A percentile compares a stretch with the other conserved stretches of the same genome.
These are phyloP conservation scores for Argyrosomus regius DNA, from an alignment of 2,797 vertebrate species.

Conservation along the genomic window DNA sequence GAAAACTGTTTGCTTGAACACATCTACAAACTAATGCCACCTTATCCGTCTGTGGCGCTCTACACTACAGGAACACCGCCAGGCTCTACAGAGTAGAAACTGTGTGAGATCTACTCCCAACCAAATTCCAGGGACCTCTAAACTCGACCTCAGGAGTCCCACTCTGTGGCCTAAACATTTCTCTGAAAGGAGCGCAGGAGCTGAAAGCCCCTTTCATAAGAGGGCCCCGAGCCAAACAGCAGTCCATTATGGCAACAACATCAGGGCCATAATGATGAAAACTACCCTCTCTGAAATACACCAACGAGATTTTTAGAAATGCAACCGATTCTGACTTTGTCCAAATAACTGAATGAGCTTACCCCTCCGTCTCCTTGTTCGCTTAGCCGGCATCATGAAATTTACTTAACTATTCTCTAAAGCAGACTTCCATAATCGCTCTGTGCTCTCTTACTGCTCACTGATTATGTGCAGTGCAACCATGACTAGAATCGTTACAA, in stretches of 20 bases:
- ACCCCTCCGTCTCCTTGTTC: constrained; percentile 76
- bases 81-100: neutral
- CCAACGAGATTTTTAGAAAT: neutral
- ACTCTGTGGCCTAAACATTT: constrained; percentile 46
- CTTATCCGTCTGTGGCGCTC: neutral
- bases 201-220: constrained; percentile 81
- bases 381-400: constrained; percentile 61
- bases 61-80: neutral
- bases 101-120: constrained; percentile 9
- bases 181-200: constrained; percentile 36
- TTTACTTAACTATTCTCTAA: neutral
- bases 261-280: constrained; percentile 28
- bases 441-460: neutral
- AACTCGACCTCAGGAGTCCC: constrained; percentile 35
- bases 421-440: constrained; percentile 15
- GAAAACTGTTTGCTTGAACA: neutral
- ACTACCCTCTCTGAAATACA: constrained; percentile 10
- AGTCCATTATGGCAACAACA: constrained; percentile 59
- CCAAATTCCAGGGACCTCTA: constrained; percentile 45
- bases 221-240: constrained; percentile 63
- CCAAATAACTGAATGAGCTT: constrained; percentile 26
- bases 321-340: neutral
- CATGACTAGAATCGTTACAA: constrained; percentile 45
- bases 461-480: constrained; percentile 36
- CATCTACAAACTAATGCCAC: constrained; percentile 21